Evolutionary conservation across 2,113 vertebrate species (phyloP).

Genomic region (Salvator merianae): DNA sequence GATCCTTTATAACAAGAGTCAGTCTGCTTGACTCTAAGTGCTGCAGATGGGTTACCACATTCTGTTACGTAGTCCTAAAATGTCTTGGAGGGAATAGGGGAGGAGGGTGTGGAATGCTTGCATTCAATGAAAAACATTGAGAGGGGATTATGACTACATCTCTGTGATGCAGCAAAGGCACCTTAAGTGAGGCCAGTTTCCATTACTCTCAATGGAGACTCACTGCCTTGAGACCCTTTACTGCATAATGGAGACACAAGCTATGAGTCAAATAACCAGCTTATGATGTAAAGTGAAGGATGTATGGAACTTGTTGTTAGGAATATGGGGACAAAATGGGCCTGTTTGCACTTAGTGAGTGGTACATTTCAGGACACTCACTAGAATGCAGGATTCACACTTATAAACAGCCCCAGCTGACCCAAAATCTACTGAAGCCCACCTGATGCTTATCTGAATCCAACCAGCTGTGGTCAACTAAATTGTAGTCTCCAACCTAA

Average conservation of each 20-base stretch:
- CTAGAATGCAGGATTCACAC: too few species aligned
- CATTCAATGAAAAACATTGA: not conserved
- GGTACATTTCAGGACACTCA: too few species aligned
- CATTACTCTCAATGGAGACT: not conserved
- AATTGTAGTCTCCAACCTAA: too few species aligned
- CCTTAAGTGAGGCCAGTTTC: too few species aligned
- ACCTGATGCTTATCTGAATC: too few species aligned
- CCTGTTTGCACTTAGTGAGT: too few species aligned
- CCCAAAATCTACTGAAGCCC: too few species aligned
- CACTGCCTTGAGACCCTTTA: too few species aligned
- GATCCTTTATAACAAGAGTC: not conserved
- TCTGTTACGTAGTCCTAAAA: too few species aligned
- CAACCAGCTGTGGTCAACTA: too few species aligned
- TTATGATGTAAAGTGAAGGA: not conserved
- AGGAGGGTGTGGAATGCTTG: not conserved
- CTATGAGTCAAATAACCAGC: not conserved
- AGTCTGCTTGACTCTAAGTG: too few species aligned
- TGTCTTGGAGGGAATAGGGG: not conserved
- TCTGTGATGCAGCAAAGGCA: not conserved
- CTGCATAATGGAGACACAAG: not conserved
- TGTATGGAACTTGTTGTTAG: not conserved
- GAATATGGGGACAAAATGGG: not conserved
- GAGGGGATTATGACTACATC: not conserved
- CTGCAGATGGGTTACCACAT: not conserved
- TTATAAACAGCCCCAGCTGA: too few species aligned